phyloP scores from a whole-genome alignment of 2,113 vertebrate species.

The Macquaria australasica region DNA sequence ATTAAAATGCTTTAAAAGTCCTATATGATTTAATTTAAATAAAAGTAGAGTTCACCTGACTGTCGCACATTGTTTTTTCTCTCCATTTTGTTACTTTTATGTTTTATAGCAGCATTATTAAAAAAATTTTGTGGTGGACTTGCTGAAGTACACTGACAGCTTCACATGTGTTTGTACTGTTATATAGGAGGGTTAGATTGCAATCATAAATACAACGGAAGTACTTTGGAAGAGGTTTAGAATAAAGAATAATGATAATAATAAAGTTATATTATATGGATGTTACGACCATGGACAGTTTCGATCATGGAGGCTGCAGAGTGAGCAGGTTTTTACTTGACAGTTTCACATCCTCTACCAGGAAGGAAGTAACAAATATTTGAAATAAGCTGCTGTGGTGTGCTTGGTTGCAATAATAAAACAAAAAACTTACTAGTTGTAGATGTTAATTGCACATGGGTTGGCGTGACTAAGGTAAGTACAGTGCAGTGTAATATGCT shows the following conservation, averaged over 20 bases:
- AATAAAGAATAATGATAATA: background rate
- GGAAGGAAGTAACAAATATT: background rate
- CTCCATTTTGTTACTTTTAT: background rate
- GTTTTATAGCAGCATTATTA: background rate
- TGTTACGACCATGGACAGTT: background rate
- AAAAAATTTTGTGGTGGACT: background rate
- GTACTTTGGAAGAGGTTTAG: background rate
- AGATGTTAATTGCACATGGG: no score
- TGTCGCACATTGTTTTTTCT: slow-evolving; percentile 51
- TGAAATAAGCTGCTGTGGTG: background rate
- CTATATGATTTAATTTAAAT: slow-evolving; percentile 89
- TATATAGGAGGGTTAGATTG: background rate
- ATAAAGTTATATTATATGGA: no score
- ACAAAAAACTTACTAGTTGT: no score
- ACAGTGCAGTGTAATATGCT: no score
- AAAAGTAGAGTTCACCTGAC: slow-evolving; percentile 84
- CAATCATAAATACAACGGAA: background rate
- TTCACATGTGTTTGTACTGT: background rate
- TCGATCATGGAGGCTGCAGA: background rate
- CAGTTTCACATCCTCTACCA: background rate
- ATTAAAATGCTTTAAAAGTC: slow-evolving; percentile 84
- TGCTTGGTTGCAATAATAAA: background rate
- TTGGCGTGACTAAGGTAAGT: background rate
- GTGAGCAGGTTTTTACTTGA: background rate
- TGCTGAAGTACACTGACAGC: background rate